Base-by-base conservation (phyloP, 2,888 invertebrate species). In the Himalopsyche tibetana region DNA sequence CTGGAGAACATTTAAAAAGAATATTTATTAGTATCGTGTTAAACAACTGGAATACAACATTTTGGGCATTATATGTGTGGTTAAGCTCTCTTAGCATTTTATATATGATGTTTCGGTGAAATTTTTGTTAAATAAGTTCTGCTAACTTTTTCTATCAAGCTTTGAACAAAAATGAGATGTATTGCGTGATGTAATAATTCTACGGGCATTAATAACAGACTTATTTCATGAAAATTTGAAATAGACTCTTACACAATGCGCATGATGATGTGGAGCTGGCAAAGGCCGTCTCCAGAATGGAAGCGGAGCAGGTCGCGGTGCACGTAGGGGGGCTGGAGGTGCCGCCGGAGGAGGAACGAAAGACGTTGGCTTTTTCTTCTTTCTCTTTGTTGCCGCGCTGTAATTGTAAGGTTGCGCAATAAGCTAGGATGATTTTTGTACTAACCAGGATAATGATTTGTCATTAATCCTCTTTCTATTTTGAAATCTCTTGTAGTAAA, bases 281-380 rank as follows among this genome's bases (percentile, higher is more conserved):
- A 96, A 91, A 0, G 96, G 96, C 28, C 96, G 92, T 79, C 96
- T 93, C 96, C 96, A 96, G 92, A 96, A 94, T 89, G 96, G 96
- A 87, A 96, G 93, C 89, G 94, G 90, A 89, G 93, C 90, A 74
- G 93, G 91, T 81, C 91, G 91, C 89, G 86, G 87, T 12, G 88
- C 84, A 79, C 88, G 36, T 89, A 89, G 85, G 85, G 87, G 89
- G 51, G 88, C 88, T 81, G 91, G 85, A 89, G 90, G 91, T 0
- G 90, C 89, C 69, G 92, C 92, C 0, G 95, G 95, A 0, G 97
- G 97, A 0, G 97, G 97, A 5, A 97, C 96, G 91, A 97, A 97
- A 0, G 96, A 95, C 0, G 97, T 97, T n/a, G 97, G 97, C 91
- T 97, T 97, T 91, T 98, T 98, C 92, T 97, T 97, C 91, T 97